Evolutionary conservation across 2,113 vertebrate species (phyloP), one percentile per base, ranked within the genome.

Genomic region (Triplophysa tibetana): DNA sequence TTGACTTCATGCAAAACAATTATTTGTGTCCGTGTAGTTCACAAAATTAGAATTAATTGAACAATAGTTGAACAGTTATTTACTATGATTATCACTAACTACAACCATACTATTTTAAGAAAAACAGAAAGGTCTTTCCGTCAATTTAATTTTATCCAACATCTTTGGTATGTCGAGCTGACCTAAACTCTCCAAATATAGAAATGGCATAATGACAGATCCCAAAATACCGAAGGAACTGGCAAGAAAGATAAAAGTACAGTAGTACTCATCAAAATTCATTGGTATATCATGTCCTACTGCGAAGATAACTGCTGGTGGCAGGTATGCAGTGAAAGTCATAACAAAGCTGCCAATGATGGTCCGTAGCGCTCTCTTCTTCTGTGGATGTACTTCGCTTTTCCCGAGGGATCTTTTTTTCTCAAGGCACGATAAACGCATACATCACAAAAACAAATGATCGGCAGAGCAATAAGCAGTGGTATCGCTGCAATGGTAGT

Each of bases 381-480:
- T 58, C n/a, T 58, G 54, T 21, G 54, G 54, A 58, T 58, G 54
- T 21, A 58, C 8, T 1, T 8, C n/a, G 3, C 7, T 58, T 58
- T 21, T 58, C 2, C 54, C 54, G 54, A 58, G n/a, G 54, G 54
- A 58, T 58, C 54, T 10, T 56, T 43, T 56, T 48, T 78, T 26
- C 12, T 78, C 43, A 84, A 23, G 23, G 45, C 64, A 10, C 1
- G 56, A 38, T 75, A 52, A 14, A 81, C 41, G 6, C 17, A 33
- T 8, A 74, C 12, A 74, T 84, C 79, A 56, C 63, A 84, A 52
- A 78, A 84, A 10, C 54, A 21, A n/a, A 81, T 84, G 48, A 69
- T 23, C 2, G 69, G 26, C 24, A 81, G 16, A 2, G 75, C 54
- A 26, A 81, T 10, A 17, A 68, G 16, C 24, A 73, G 17, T 9